Evolutionary conservation across 2,888 invertebrate genomes (phyloP).

Genomic region (Chrysolina haemoptera): DNA sequence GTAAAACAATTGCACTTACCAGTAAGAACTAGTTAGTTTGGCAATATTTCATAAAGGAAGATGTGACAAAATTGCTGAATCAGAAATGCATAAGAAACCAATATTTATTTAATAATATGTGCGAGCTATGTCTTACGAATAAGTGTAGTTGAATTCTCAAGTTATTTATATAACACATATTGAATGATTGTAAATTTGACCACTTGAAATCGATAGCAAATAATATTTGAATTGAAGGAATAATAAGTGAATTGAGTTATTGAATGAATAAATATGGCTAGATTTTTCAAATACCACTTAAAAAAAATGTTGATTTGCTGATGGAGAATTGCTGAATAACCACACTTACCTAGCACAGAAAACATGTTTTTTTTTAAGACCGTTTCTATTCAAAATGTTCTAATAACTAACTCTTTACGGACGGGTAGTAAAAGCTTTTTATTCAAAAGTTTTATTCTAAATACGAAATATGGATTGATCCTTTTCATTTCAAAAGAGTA

Average conservation of each 20-base stretch:
- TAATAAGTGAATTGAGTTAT: not conserved
- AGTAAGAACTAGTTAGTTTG: conserved; percentile 65
- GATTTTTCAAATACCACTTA: not conserved
- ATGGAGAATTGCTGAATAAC: not conserved
- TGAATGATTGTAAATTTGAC: too few relatives aligned
- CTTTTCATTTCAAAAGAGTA: conserved; percentile 45
- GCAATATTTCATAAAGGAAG: conserved; percentile 59
- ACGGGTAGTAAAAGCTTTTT: conserved; percentile 49
- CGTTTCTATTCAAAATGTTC: conserved; percentile 10
- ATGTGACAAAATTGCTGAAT: conserved; percentile 9
- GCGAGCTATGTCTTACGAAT: conserved; percentile 7
- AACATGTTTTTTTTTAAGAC: not conserved
- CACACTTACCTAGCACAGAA: conserved; percentile 5
- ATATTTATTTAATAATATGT: not conserved
- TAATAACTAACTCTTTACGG: conserved; percentile 35
- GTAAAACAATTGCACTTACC: conserved; percentile 67
- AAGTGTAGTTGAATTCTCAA: not conserved
- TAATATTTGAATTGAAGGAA: too few relatives aligned
- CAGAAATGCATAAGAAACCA: not conserved
- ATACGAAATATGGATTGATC: conserved; percentile 40
- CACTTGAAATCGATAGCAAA: too few relatives aligned
- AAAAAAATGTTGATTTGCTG: not conserved
- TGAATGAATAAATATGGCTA: not conserved
- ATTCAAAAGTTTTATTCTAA: conserved; percentile 27
- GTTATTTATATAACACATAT: too few relatives aligned